These are phyloP conservation scores for Falco naumanni DNA, from an alignment of 2,797 vertebrate species.

Conservation along the genomic window DNA sequence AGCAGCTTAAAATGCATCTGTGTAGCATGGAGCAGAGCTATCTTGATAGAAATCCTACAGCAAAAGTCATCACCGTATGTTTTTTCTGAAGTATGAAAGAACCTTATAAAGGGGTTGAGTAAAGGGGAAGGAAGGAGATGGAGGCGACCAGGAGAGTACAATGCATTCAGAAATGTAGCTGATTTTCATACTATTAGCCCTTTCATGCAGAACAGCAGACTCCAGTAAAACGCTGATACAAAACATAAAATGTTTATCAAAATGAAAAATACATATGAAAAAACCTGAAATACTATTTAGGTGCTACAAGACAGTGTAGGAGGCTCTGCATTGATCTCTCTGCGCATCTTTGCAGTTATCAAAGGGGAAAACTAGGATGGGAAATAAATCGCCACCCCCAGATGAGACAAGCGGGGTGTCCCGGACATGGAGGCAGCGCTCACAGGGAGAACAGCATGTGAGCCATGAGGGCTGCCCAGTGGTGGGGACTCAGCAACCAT, in stretches of 20 bases:
- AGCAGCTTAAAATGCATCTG: background rate
- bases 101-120: background rate
- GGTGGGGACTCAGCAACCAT: background rate
- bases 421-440: background rate
- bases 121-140: background rate
- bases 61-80: background rate
- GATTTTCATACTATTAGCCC: background rate
- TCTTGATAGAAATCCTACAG: background rate
- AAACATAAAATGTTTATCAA: background rate
- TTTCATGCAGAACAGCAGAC: background rate
- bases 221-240: background rate
- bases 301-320: background rate
- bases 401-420: background rate
- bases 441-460: accelerated
- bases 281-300: background rate
- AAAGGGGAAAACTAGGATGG: background rate
- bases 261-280: background rate
- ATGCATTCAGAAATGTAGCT: background rate
- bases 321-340: accelerated
- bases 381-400: background rate
- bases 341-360: background rate
- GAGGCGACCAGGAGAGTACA: background rate
- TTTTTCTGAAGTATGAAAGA: background rate
- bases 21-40: background rate
- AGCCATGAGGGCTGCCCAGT: background rate